These are phyloP conservation scores for Mormyrus hasselquistii DNA, from an alignment of 2,797 vertebrate genomes.

Conservation along the genomic window DNA sequence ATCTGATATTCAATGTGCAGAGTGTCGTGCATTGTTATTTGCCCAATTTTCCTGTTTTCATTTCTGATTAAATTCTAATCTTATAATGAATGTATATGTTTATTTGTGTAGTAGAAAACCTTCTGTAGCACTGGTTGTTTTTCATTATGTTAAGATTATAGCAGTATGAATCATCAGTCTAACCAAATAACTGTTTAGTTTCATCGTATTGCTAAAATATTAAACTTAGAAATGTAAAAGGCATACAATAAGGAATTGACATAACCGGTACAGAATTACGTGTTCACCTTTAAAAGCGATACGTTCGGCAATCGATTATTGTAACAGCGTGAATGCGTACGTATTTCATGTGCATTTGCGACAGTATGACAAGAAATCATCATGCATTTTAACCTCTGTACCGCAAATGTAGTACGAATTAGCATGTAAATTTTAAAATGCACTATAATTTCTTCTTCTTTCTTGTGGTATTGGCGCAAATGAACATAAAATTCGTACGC, in stretches of 20 bases:
- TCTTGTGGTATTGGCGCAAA: too few species aligned
- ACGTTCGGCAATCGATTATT: too few species aligned
- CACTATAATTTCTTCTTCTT: too few species aligned
- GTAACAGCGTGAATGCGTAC: too few species aligned
- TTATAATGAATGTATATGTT: neutral
- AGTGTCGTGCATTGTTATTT: neutral
- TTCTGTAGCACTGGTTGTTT: neutral
- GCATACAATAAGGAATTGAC: neutral
- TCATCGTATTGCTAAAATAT: neutral
- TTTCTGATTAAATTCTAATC: neutral
- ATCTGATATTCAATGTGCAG: neutral
- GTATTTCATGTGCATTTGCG: too few species aligned
- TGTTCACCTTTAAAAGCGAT: too few species aligned
- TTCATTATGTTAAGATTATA: neutral
- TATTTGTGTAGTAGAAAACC: neutral
- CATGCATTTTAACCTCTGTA: too few species aligned
- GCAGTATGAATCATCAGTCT: neutral
- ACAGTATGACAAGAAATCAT: too few species aligned
- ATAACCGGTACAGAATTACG: too few species aligned
- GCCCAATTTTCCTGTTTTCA: neutral
- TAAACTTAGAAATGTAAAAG: neutral
- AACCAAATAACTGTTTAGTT: neutral
- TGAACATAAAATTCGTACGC: too few species aligned
- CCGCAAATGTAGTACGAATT: too few species aligned
- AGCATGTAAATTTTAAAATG: too few species aligned